phyloP scores from a whole-genome alignment of 2,113 vertebrate genomes.

The Colinus virginianus region DNA sequence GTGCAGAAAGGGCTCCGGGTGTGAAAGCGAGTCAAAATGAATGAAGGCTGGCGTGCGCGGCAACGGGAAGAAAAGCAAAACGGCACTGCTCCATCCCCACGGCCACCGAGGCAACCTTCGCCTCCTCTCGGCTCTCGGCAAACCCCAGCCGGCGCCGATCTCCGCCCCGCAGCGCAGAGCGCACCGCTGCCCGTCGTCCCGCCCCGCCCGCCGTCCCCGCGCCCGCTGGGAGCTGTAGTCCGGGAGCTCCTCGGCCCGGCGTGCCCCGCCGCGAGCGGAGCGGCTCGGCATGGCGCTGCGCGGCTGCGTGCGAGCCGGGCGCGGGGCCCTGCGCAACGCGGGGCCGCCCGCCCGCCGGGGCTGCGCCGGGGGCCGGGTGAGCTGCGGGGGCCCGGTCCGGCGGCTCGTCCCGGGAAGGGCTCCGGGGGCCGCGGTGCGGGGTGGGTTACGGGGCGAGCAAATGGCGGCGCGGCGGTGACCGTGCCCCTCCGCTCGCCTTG shows the following conservation, averaged over 20 bases:
- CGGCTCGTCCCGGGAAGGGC: too few relatives aligned
- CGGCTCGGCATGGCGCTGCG: background rate
- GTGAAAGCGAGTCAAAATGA: background rate
- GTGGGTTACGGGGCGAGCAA: background rate
- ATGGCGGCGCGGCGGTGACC: background rate
- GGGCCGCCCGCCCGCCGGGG: background rate
- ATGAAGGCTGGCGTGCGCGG: background rate
- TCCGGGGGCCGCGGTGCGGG: background rate
- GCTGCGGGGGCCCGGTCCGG: background rate
- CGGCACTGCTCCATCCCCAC: background rate
- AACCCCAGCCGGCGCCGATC: fast-evolving
- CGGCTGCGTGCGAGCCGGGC: background rate
- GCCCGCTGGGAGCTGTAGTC: conserved; percentile 36
- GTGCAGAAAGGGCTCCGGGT: background rate
- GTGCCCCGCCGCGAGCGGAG: background rate
- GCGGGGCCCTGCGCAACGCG: background rate
- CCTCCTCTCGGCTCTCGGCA: background rate
- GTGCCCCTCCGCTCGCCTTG: background rate
- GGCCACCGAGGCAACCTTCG: background rate
- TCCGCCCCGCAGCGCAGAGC: fast-evolving
- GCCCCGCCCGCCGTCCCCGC: background rate
- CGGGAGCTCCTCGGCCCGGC: background rate
- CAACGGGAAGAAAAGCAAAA: conserved; percentile 6
- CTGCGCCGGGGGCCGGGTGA: background rate
- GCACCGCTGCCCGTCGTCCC: background rate